phyloP scores from a whole-genome alignment of 2,113 vertebrate genomes.

The Tonatia bakeri region DNA sequence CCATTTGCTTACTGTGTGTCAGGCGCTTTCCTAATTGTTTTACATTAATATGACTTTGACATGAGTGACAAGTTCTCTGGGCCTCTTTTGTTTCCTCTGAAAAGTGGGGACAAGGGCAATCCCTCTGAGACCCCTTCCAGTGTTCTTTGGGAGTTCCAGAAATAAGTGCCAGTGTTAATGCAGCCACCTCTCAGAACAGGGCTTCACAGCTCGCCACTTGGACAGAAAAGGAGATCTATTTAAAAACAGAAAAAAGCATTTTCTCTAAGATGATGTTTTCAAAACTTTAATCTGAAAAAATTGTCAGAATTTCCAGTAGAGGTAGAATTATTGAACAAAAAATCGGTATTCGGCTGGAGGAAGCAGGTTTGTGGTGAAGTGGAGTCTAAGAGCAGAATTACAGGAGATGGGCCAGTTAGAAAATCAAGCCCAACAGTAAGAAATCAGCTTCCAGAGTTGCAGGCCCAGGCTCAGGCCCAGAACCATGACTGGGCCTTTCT shows the following conservation, averaged over 20 bases:
- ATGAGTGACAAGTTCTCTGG: background rate
- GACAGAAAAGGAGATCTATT: background rate
- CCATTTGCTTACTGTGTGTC: background rate
- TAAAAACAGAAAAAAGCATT: background rate
- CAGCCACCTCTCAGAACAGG: background rate
- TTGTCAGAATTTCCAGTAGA: background rate
- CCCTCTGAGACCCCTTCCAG: background rate
- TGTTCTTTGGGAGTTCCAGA: background rate
- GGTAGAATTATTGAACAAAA: background rate
- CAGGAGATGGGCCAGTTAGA: background rate
- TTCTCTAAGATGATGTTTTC: conserved; percentile 20
- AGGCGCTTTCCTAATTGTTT: background rate
- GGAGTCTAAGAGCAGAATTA: background rate
- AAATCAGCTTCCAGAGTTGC: conserved; percentile 4
- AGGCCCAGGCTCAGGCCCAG: conserved; percentile 32
- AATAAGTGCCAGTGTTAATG: background rate
- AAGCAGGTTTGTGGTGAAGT: background rate
- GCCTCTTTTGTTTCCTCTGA: background rate
- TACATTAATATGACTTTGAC: background rate
- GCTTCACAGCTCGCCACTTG: background rate
- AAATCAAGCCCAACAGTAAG: conserved; percentile 10
- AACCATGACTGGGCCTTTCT: conserved; percentile 39
- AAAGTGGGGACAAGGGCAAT: background rate
- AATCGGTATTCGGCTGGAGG: rapidly evolving
- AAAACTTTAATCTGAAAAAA: background rate